A percentile compares a stretch with the other conserved stretches of the same genome.
Conservation (phyloP, 2,888 invertebrate genomes). For the Aporophyla lueneburgensis region DNA sequence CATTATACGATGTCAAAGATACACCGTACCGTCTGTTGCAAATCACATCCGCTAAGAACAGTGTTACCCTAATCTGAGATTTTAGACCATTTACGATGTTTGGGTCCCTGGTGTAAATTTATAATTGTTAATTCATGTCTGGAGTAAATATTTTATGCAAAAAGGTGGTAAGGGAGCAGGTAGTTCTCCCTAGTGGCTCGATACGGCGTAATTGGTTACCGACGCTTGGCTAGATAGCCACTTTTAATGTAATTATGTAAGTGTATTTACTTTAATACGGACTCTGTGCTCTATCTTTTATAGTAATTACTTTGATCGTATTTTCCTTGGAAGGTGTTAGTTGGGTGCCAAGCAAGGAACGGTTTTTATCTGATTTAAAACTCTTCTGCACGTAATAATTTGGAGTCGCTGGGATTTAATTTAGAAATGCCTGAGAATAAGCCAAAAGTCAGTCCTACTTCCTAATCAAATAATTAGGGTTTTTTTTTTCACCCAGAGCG, state of each 20-base stretch:
- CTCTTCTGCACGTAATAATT: constrained; percentile 31
- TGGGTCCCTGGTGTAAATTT: constrained; percentile 73
- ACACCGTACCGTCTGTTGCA: not conserved
- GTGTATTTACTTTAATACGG: constrained; percentile 59
- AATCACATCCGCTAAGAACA: constrained; percentile 49
- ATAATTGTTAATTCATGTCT: constrained; percentile 67
- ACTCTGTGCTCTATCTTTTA: constrained; percentile 54
- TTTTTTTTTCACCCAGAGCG: too few relatives aligned
- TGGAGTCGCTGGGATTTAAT: not conserved
- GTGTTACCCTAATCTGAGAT: constrained; percentile 78
- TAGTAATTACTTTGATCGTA: constrained; percentile 53
- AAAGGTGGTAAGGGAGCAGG: constrained; percentile 46
- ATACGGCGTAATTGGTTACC: constrained; percentile 59
- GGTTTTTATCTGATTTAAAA: constrained; percentile 42
- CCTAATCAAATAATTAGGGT: too few relatives aligned
- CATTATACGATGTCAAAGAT: constrained; percentile 15
- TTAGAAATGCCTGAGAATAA: not conserved
- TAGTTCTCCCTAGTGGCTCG: constrained; percentile 47
- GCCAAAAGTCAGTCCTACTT: not conserved
- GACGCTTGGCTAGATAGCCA: constrained; percentile 56
- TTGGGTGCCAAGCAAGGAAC: constrained; percentile 27
- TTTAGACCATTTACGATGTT: constrained; percentile 72
- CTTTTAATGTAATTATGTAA: constrained; percentile 62
- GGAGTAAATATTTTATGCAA: constrained; percentile 62
- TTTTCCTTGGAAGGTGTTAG: constrained; percentile 28